A percentile compares a stretch with the other conserved stretches of the same genome.
Conservation (phyloP, 2,113 vertebrate species). For the Gymnocephalus cernua region DNA sequence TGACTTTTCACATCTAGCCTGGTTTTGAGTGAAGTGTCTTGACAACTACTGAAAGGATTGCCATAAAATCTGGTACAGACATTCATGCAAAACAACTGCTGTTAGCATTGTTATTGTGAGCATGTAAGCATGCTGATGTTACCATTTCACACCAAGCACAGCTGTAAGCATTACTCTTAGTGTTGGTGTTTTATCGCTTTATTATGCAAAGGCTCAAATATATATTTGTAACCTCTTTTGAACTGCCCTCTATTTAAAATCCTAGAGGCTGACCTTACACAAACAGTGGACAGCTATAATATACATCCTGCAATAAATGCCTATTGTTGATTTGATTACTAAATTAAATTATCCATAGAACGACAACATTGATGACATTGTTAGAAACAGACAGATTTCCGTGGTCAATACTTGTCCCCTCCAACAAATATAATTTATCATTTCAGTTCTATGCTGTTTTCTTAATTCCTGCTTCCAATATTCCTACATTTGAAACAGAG, state of each 20-base stretch:
- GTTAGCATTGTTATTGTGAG: neutral
- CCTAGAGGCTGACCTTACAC: neutral
- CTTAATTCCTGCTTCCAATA: constrained; percentile 13
- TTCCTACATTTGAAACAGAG: constrained; percentile 10
- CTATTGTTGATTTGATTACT: neutral
- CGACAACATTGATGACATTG: constrained; percentile 12
- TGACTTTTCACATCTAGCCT: neutral
- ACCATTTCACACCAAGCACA: neutral
- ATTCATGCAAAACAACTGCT: neutral
- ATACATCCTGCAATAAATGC: neutral
- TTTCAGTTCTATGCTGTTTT: constrained; percentile 3
- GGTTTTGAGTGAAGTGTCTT: neutral
- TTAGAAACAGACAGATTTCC: constrained; percentile 7
- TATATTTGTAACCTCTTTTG: neutral
- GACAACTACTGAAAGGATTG: neutral
- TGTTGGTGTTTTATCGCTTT: neutral
- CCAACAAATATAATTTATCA: neutral
- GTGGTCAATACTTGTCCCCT: constrained; percentile 28
- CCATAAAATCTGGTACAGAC: neutral
- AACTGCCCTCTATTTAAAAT: neutral
- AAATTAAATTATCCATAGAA: neutral
- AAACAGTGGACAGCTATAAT: neutral
- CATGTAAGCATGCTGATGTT: neutral
- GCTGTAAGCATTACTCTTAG: neutral
- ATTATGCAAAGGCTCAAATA: neutral